phyloP scores from a whole-genome alignment of 53 echinoderm and acorn worm genomes.

The Holothuria leucospilota region DNA sequence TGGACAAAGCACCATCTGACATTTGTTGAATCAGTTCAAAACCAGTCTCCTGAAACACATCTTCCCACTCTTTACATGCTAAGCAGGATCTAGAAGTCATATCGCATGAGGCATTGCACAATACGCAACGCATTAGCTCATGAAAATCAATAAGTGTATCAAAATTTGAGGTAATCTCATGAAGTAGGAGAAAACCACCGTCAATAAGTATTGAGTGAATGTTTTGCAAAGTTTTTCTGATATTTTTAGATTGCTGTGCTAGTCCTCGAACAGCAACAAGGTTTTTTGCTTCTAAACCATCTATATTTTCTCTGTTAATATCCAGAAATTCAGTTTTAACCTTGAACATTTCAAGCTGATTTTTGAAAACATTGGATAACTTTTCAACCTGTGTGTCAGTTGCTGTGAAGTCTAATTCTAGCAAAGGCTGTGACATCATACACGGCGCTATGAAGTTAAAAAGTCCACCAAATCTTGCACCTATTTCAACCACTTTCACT shows the following conservation, averaged over 20 bases:
- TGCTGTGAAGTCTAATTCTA: background rate
- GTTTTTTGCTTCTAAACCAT: constrained; percentile 42
- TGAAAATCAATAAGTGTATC: background rate
- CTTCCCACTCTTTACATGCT: background rate
- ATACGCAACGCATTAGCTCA: background rate
- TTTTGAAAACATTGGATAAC: background rate
- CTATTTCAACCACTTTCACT: background rate
- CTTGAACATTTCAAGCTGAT: background rate
- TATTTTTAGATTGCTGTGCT: background rate
- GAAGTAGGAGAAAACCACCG: background rate
- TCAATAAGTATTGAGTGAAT: background rate
- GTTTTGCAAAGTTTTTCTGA: background rate
- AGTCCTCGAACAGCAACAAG: background rate
- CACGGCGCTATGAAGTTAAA: background rate
- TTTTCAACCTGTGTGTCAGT: background rate
- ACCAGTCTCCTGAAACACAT: background rate
- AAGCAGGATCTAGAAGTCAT: too few relatives aligned
- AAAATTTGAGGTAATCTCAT: background rate
- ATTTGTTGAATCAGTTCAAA: background rate
- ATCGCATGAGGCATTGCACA: background rate
- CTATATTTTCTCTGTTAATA: background rate
- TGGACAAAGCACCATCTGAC: background rate
- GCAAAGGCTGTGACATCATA: background rate
- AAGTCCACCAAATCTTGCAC: background rate
- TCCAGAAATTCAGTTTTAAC: background rate